Percentiles rank a stretch among this genome's conserved stretches.
phyloP scores from a whole-genome alignment of 1,140 invertebrate species.

The Cyclargus thomasi region DNA sequence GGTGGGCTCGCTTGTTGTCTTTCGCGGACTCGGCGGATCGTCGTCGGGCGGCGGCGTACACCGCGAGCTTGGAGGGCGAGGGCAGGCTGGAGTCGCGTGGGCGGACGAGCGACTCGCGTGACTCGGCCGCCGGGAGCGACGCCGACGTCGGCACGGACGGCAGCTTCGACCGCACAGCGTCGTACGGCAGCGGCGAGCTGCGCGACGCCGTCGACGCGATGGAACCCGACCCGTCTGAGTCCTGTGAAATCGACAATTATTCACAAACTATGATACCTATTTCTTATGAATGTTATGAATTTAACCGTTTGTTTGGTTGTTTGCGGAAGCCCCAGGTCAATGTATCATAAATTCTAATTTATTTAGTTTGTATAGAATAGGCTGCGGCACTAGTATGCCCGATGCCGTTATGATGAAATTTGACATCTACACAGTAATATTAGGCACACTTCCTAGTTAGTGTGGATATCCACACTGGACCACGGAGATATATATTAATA shows the following conservation, averaged over 20 bases:
- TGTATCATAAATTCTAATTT: too few relatives aligned
- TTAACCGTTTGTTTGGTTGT: too few relatives aligned
- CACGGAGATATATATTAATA: too few relatives aligned
- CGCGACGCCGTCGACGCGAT: constrained; percentile 63
- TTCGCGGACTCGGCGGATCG: constrained; percentile 76
- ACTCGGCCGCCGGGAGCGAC: constrained; percentile 67
- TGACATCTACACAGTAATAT: too few relatives aligned
- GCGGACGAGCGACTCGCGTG: constrained; percentile 65
- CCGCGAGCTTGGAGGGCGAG: constrained; percentile 76
- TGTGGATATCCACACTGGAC: too few relatives aligned
- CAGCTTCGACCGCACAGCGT: constrained; percentile 77
- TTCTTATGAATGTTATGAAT: too few relatives aligned
- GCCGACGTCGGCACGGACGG: constrained; percentile 75
- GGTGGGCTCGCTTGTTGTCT: constrained; percentile 74
- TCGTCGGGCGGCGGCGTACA: constrained; percentile 73
- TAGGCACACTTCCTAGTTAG: too few relatives aligned
- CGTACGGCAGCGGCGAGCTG: constrained; percentile 61
- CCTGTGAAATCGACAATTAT: constrained; percentile 40
- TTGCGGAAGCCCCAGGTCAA: too few relatives aligned
- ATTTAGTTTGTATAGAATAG: too few relatives aligned
- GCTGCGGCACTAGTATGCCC: too few relatives aligned
- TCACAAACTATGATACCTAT: too few relatives aligned
- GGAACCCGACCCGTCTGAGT: constrained; percentile 69
- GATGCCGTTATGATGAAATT: too few relatives aligned
- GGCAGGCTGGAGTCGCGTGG: constrained; percentile 75